These are phyloP conservation scores for Umimayanthus chanpuru DNA, from an alignment of 92 coral and sea anemone genomes.

Conservation along the genomic window DNA sequence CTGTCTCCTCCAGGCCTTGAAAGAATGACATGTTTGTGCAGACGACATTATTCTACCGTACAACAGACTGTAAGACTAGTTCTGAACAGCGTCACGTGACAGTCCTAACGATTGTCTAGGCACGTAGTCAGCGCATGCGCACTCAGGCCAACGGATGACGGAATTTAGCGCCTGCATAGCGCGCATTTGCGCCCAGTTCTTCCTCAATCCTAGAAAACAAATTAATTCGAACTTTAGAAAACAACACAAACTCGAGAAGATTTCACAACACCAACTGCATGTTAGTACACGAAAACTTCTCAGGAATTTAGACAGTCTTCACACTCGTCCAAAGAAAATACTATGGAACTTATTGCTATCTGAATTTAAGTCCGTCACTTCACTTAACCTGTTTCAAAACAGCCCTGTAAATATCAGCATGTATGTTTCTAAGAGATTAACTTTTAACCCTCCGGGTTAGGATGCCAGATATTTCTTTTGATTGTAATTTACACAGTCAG, in stretches of 20 bases:
- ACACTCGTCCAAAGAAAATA: too few species aligned
- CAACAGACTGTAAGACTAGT: not conserved
- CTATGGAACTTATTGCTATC: too few species aligned
- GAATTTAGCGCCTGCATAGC: slow-evolving; percentile 87
- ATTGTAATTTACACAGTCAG: too few species aligned
- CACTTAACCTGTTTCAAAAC: too few species aligned
- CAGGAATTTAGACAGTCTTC: too few species aligned
- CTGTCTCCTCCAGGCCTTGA: too few species aligned
- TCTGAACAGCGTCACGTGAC: not conserved
- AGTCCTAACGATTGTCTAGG: not conserved
- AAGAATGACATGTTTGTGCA: not conserved
- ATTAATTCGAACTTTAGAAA: not conserved
- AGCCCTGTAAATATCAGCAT: too few species aligned
- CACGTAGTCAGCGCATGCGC: not conserved
- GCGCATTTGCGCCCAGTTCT: slow-evolving; percentile 89
- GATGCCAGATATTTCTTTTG: too few species aligned
- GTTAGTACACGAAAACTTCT: too few species aligned
- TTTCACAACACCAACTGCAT: not conserved
- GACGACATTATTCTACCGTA: not conserved
- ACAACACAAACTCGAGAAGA: not conserved
- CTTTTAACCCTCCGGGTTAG: too few species aligned
- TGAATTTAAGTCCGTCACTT: too few species aligned
- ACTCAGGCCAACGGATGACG: slow-evolving; percentile 72
- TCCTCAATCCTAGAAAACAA: slow-evolving; percentile 79
- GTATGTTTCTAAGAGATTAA: too few species aligned